Base-by-base conservation (phyloP, 2,888 invertebrate species). In the Spisula subtruncata region DNA sequence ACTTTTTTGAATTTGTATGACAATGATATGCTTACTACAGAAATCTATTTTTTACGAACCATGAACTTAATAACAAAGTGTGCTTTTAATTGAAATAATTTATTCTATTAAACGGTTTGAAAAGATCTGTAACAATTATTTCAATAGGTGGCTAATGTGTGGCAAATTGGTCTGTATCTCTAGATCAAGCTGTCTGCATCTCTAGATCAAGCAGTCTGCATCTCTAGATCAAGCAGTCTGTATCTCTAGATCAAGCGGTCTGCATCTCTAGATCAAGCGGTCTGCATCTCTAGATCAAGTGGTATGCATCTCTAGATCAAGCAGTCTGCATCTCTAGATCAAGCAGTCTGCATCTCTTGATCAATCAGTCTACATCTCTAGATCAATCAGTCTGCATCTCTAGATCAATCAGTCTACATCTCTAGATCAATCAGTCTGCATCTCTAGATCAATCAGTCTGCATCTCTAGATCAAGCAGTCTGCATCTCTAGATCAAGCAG, bases 1-100 rank as follows among this genome's bases (percentile, higher is more conserved):
- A 51, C 81, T 80, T 84, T 60, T 35, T 56, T 84, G 48, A 82
- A 85, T n/a, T 25, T 20, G 54, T 32, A 29, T 89, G 84, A 87
- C 87, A 89, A 48, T 88, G 66, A 88, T 75, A 85, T 75, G 29
- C 25, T 35, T 75, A 75, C 35, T 32, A 75, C 25, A 35, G 35
- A 75, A 75, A 32, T 75, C 14, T 18, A 75, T 75, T 75, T 32
- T n/a, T 75, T 75, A 75, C 16, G 75, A 75, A 32, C 75, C 16
- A 75, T 75, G 75, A 75, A 75, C 35, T 35, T 75, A 5, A 35
- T 75, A 32, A 75, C n/a, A 35, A 75, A 75, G 35, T 16, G 60
- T 66, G 25, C 35, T 25, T 60, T 75, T 75, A 25, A 75, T 75
- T 32, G 75, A 75, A 75, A 35, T 75, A 25, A 41, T 41, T 41